These are phyloP conservation scores for Mythimna loreyi DNA, from an alignment of 2,888 invertebrate species.

Conservation along the genomic window DNA sequence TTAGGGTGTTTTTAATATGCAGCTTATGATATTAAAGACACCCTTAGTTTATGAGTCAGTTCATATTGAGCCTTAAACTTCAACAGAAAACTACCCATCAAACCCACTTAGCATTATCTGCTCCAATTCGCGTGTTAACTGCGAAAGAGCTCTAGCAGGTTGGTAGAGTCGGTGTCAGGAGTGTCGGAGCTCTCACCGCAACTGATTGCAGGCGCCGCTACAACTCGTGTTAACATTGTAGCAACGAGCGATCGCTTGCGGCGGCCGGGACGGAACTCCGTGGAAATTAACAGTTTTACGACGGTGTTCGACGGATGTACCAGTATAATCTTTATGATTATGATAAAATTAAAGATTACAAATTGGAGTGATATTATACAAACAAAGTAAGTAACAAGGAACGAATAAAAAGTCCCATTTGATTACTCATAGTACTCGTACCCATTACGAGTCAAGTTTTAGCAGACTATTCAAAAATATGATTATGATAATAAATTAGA, in stretches of 20 bases:
- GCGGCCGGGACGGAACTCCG: conserved; percentile 19
- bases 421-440: neutral
- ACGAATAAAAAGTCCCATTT: neutral
- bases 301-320: neutral
- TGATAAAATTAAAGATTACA: neutral
- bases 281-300: conserved; percentile 16
- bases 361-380: neutral
- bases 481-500: too few species aligned
- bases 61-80: neutral
- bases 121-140: conserved; percentile 27
- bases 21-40: too few species aligned
- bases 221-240: conserved; percentile 61
- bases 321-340: neutral
- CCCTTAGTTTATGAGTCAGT: too few species aligned
- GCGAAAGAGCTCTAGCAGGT: conserved; percentile 12
- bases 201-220: conserved; percentile 60
- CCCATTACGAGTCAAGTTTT: neutral
- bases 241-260: conserved; percentile 49
- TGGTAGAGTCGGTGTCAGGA: conserved; percentile 16
- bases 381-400: neutral
- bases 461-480: too few species aligned
- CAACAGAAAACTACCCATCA: neutral
- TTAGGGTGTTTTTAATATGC: too few species aligned
- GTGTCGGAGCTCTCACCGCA: conserved; percentile 51
- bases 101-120: conserved; percentile 13